A percentile compares a stretch with the other conserved stretches of the same genome.
These are phyloP conservation scores for Poeciliopsis gracilis DNA, from an alignment of 2,797 vertebrate species.

Conservation along the genomic window DNA sequence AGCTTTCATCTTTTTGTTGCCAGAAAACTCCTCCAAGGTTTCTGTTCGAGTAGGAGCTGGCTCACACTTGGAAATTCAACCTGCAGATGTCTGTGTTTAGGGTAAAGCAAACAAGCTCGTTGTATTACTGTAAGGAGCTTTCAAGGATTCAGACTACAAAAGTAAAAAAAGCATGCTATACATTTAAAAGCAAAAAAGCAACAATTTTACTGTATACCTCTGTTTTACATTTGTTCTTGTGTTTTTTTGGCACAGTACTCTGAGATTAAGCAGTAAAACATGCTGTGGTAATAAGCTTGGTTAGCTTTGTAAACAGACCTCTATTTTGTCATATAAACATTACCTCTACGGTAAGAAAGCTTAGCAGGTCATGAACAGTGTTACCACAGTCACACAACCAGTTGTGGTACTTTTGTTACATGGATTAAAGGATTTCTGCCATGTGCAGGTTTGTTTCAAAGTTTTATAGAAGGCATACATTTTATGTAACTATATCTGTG, in stretches of 20 bases:
- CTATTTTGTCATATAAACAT: constrained; percentile 23
- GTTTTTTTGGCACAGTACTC: constrained; percentile 9
- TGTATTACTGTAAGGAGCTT: neutral
- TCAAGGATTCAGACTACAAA: neutral
- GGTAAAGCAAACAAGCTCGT: neutral
- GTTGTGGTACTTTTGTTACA: constrained; percentile 36
- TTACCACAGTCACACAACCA: neutral
- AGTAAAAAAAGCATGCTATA: constrained; percentile 4
- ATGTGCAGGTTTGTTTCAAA: neutral
- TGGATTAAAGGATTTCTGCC: neutral
- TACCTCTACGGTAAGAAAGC: constrained; percentile 28
- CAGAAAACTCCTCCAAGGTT: constrained; percentile 43
- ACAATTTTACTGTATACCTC: constrained; percentile 14
- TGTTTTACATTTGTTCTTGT: constrained; percentile 19
- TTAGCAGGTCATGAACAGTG: constrained; percentile 40
- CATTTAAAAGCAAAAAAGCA: constrained; percentile 7
- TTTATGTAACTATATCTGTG: neutral
- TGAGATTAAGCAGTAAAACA: constrained; percentile 37
- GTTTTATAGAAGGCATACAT: neutral
- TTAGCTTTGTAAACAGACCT: constrained; percentile 56
- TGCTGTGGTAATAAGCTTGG: constrained; percentile 31
- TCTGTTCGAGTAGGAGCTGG: constrained; percentile 25
- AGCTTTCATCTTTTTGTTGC: constrained; percentile 17
- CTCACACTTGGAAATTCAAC: constrained; percentile 41
- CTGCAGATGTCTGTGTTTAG: constrained; percentile 29